Base-by-base conservation (phyloP, 2,888 invertebrate species). In the Amphiduros pacificus region DNA sequence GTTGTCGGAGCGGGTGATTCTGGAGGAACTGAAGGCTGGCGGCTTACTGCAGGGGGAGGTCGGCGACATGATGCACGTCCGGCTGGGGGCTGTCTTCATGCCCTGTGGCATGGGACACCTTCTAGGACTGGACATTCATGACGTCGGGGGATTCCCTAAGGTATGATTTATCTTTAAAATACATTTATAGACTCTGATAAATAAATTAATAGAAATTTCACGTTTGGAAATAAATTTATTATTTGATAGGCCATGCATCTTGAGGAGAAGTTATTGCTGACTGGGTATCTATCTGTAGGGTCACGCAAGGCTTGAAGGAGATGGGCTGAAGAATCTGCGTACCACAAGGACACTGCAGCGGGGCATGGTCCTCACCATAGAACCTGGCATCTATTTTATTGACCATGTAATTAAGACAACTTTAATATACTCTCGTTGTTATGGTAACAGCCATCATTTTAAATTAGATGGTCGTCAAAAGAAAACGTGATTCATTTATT, bases 301-400 rank as follows among this genome's bases (percentile, higher is more conserved):
- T n/a, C n/a, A n/a, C n/a, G n/a, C n/a, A n/a, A n/a, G n/a, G n/a
- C n/a, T n/a, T n/a, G n/a, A n/a, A n/a, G n/a, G n/a, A n/a, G n/a
- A n/a, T n/a, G 93, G 93, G 28, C 80, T 94, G 1, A 87, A 87
- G 32, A 87, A 88, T 55, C 86, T 98, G 68, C 87, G 98, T 68
- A 96, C 93, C 1, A 91, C 92, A 0, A 86, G 98, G 56, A 69
- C 52, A n/a, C 73, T 86, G 48, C 69, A 86, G 65, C 85, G 89
- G 17, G 89, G 91, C 71, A 98, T 98, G 98, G 88, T 92, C 63
- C 85, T 99, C 40, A 99, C 98, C 2, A 88, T 98, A 17, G 98
- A 99, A 79, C 98, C 98, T 0, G 98, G 98, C 50, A 94, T 95
- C 82, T 99, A 99, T 82, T 99, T 99, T 78, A 93, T 97, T 76